Evolutionary conservation across 2,113 vertebrate species (phyloP).

Genomic region (Ctenodactylus gundi): DNA sequence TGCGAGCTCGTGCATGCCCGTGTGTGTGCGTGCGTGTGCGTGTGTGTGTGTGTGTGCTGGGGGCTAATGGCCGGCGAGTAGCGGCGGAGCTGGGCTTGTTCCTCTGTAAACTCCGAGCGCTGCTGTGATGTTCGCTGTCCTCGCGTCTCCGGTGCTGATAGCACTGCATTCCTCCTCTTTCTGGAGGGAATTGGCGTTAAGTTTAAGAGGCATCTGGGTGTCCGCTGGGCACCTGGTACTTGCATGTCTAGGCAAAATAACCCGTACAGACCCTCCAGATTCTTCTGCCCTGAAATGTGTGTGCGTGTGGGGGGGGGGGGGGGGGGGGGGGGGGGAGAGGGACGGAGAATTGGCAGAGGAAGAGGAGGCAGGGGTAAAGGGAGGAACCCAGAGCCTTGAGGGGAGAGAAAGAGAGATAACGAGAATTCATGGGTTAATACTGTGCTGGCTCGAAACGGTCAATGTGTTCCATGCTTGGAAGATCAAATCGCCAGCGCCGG

Average conservation of each 20-base stretch:
- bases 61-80: background rate
- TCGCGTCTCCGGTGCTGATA: slow-evolving; percentile 63
- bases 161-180: slow-evolving; percentile 69
- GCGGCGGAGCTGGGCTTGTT: slow-evolving; percentile 15
- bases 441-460: slow-evolving; percentile 72
- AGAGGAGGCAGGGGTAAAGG: background rate
- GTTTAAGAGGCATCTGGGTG: slow-evolving; percentile 67
- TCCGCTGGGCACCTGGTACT: slow-evolving; percentile 37
- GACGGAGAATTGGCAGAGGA: too few relatives aligned
- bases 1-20: background rate
- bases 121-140: slow-evolving; percentile 63
- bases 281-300: slow-evolving; percentile 49
- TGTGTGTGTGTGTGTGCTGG: background rate
- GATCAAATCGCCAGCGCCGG: slow-evolving; percentile 69
- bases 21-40: background rate
- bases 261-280: slow-evolving; percentile 48
- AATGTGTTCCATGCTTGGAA: slow-evolving; percentile 73
- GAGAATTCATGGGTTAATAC: slow-evolving; percentile 72
- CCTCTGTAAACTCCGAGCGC: slow-evolving; percentile 66
- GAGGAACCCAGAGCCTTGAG: background rate
- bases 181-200: slow-evolving; percentile 73
- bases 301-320: too few relatives aligned
- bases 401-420: background rate
- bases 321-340: background rate
- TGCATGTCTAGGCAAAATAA: slow-evolving; percentile 52